phyloP scores from a whole-genome alignment of 1,140 invertebrate genomes.

The Agrypnia vestita region DNA sequence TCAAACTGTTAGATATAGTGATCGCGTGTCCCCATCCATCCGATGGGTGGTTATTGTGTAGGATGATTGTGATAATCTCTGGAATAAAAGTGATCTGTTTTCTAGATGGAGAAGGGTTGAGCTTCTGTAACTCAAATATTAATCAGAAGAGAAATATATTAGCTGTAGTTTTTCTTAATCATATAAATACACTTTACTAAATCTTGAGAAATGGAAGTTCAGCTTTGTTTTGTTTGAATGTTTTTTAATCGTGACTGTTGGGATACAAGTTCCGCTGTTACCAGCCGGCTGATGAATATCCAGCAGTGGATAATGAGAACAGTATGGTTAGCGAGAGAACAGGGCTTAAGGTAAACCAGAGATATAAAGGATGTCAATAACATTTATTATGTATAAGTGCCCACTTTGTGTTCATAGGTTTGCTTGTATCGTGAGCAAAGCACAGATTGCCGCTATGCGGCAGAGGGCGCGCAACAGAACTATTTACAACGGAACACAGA shows the following conservation, averaged over 20 bases:
- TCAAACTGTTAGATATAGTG: slow-evolving; percentile 38
- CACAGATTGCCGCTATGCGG: slow-evolving; percentile 9
- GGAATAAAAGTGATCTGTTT: slow-evolving; percentile 36
- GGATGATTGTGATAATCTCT: slow-evolving; percentile 40
- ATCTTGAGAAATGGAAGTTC: slow-evolving; percentile 37
- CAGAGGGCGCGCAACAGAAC: not conserved
- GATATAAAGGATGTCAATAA: slow-evolving; percentile 9
- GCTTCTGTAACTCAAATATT: slow-evolving; percentile 38
- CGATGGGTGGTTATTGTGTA: slow-evolving; percentile 18
- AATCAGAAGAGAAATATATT: not conserved
- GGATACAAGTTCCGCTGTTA: not conserved
- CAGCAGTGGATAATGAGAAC: not conserved
- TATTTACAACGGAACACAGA: not conserved
- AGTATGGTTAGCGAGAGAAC: not conserved
- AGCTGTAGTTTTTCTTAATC: slow-evolving; percentile 7
- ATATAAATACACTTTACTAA: slow-evolving; percentile 8
- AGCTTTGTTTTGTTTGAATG: slow-evolving; percentile 26
- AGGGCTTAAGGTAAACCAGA: too few species aligned
- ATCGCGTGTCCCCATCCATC: not conserved
- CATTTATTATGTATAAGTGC: slow-evolving; percentile 45
- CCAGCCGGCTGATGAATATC: not conserved
- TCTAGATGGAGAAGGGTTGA: slow-evolving; percentile 26
- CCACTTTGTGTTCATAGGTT: slow-evolving; percentile 54
- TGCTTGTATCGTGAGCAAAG: not conserved
- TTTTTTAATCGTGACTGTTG: slow-evolving; percentile 6